A percentile compares a stretch with the other conserved stretches of the same genome.
These are phyloP conservation scores for Galeruca laticollis DNA, from an alignment of 2,888 invertebrate species.

Conservation along the genomic window DNA sequence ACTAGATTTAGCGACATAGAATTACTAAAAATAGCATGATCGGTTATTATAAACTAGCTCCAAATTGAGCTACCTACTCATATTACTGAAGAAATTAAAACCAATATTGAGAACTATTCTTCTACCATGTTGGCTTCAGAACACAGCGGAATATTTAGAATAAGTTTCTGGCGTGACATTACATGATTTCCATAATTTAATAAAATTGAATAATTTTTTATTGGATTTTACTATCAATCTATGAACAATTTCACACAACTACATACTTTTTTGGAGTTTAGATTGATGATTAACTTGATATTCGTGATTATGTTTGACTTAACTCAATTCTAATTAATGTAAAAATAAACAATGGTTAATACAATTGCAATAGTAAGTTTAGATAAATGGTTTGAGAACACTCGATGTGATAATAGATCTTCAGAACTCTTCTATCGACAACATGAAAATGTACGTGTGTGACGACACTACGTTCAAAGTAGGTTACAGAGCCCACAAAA, in stretches of 20 bases:
- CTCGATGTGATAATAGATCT: background rate
- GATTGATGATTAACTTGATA: background rate
- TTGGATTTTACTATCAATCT: background rate
- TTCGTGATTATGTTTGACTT: background rate
- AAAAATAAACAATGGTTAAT: background rate
- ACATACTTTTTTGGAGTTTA: background rate
- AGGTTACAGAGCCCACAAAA: background rate
- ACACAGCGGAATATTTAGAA: no score
- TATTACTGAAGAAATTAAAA: no score
- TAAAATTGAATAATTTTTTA: background rate
- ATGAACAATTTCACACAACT: background rate
- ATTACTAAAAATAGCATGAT: no score
- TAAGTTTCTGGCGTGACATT: no score
- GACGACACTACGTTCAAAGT: background rate
- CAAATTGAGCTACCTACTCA: no score
- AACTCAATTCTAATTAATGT: background rate
- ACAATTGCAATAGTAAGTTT: background rate
- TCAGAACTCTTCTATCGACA: background rate
- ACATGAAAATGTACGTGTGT: background rate
- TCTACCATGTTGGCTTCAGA: no score
- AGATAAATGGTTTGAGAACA: constrained; percentile 4
- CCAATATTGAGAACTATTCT: no score
- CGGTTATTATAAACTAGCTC: no score
- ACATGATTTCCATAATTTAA: no score
- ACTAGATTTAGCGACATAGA: no score